Conservation (phyloP, 2,888 invertebrate genomes). For the Doris montereyensis region DNA sequence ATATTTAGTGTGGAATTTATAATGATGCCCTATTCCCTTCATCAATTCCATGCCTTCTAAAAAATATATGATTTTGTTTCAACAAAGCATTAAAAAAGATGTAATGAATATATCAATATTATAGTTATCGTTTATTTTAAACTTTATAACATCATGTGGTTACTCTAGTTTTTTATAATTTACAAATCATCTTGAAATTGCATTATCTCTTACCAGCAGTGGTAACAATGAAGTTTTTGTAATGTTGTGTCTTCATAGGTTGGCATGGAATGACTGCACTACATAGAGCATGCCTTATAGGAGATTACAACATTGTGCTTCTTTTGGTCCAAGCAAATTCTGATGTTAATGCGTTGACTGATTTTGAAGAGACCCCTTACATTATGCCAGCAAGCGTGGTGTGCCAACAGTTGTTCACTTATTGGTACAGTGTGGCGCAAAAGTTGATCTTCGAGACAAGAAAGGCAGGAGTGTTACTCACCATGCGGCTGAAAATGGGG, state of each 20-base stretch:
- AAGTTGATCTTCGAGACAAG: conserved; percentile 58
- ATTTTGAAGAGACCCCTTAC: conserved; percentile 68
- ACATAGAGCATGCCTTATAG: conserved; percentile 67
- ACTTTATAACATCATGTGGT: too few relatives aligned
- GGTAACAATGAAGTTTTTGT: too few relatives aligned
- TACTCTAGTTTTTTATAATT: too few relatives aligned
- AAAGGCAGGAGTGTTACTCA: conserved; percentile 60
- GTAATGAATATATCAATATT: too few relatives aligned
- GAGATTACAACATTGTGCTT: conserved; percentile 56
- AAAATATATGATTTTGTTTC: too few relatives aligned
- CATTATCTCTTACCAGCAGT: too few relatives aligned
- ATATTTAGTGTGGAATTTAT: too few relatives aligned
- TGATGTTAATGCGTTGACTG: conserved; percentile 64
- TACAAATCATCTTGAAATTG: too few relatives aligned
- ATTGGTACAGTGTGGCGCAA: conserved; percentile 60
- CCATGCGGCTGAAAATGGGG: conserved; percentile 68
- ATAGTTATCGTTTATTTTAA: too few relatives aligned
- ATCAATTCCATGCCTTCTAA: too few relatives aligned
- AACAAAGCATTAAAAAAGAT: too few relatives aligned
- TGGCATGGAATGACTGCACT: conserved; percentile 68
- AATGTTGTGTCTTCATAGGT: conserved; percentile 58
- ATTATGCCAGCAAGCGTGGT: conserved; percentile 69
- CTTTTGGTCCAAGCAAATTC: conserved; percentile 61
- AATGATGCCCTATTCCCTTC: too few relatives aligned
- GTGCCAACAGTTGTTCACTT: conserved; percentile 59